phyloP scores from a whole-genome alignment of 2,113 vertebrate genomes.

The Tringa solitaria region DNA sequence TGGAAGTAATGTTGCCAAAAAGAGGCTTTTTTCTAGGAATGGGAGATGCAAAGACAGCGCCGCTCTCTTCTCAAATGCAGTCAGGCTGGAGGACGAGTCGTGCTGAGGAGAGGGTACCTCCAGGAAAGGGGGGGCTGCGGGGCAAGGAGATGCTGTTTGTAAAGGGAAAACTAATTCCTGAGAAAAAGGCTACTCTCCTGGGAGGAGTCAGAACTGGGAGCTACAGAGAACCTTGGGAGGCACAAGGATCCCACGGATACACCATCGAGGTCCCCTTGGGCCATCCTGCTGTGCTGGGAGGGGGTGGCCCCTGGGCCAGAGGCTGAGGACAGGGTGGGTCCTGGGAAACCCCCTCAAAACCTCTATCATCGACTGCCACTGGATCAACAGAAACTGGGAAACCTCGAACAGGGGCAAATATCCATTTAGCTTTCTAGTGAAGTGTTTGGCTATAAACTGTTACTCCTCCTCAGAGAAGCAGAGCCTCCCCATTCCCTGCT shows the following conservation, averaged over 20 bases:
- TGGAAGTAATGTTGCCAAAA: not conserved
- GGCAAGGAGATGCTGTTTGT: not conserved
- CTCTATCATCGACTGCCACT: not conserved
- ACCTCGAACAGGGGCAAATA: not conserved
- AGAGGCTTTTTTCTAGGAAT: not conserved
- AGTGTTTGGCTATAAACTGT: not conserved
- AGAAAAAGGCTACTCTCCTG: not conserved
- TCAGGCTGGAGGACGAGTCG: not conserved
- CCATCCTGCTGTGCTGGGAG: not conserved
- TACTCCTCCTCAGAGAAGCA: not conserved
- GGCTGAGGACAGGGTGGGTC: too few species aligned
- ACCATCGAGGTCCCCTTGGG: not conserved
- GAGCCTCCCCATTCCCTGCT: not conserved
- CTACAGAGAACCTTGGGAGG: not conserved
- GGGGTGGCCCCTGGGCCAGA: too few species aligned
- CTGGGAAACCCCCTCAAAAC: not conserved
- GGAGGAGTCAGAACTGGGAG: not conserved
- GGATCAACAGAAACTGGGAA: not conserved
- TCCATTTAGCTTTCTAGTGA: accelerated
- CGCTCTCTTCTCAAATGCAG: accelerated
- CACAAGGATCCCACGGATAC: accelerated
- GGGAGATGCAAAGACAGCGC: not conserved
- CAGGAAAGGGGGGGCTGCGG: accelerated
- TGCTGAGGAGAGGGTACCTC: too few species aligned
- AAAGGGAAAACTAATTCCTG: not conserved